phyloP scores from a whole-genome alignment of 2,113 vertebrate genomes.

The Pungitius pungitius region DNA sequence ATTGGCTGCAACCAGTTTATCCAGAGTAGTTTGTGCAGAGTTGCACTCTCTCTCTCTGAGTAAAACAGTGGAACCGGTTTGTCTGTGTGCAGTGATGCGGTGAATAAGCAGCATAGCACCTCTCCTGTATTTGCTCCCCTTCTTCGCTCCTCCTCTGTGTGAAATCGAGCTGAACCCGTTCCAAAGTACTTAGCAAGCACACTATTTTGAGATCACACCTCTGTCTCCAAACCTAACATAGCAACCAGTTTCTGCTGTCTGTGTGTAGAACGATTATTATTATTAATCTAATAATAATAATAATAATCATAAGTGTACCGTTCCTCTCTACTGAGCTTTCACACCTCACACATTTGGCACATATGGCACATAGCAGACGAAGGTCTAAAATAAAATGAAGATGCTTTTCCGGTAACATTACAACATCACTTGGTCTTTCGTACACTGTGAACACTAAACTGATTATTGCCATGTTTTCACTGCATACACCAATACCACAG shows the following conservation, averaged over 20 bases:
- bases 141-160: slow-evolving; percentile 17
- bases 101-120: slow-evolving; percentile 18
- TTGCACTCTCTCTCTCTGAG: not conserved
- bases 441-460: not conserved
- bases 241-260: slow-evolving; percentile 3
- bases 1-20: not conserved
- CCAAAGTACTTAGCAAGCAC: slow-evolving; percentile 22
- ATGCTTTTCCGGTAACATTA: not conserved
- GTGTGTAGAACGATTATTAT: too few species aligned
- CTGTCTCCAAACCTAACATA: not conserved
- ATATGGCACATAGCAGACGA: not conserved
- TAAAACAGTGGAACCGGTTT: slow-evolving; percentile 58
- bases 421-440: not conserved
- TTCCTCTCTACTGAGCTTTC: not conserved
- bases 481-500: slow-evolving; percentile 1
- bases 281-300: too few species aligned
- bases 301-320: too few species aligned
- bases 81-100: slow-evolving; percentile 3
- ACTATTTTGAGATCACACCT: not conserved
- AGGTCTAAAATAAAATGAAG: not conserved
- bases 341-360: not conserved
- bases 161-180: slow-evolving; percentile 32
- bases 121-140: slow-evolving; percentile 41
- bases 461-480: slow-evolving; percentile 23
- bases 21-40: not conserved